Evolutionary conservation across 2,797 vertebrate species (phyloP), one percentile per base, ranked within the genome.

Genomic region (Urocyon cinereoargenteus): DNA sequence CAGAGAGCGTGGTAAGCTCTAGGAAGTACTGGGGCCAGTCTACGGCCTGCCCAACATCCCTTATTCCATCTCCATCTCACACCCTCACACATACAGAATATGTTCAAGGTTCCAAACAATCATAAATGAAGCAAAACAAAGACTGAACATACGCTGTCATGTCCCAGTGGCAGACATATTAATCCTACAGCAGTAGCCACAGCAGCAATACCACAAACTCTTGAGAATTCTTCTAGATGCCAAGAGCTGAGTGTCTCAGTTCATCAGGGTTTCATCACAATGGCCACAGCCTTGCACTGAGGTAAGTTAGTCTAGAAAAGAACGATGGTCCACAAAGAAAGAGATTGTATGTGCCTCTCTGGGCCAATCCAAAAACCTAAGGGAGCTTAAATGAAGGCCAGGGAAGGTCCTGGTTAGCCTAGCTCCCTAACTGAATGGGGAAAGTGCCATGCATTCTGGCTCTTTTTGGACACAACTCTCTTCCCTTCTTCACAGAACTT

Each of bases 81-180:
- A 26, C 5, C 45, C 24, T 90, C 81, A 2, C 40, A 49, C 28
- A 21, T 72, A 53, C 57, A 55, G 59, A 51, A 13, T 11, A 8
- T 11, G 21, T 36, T 55, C 68, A n/a, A 24, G 87, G 15, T 40
- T 12, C 55, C 28, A 18, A 21, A 36, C 55, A 8, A 19, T 31
- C 68, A 15, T 13, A 24, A 78, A 53, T 78, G 18, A 55, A n/a
- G 21, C 26, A 16, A 82, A 45, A 22, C 61, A 6, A 45, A 26
- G 75, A 12, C 2, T 9, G 11, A 40, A 70, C 59, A 8, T 15
- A n/a, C 12, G 3, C 0, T 5, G 36, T 70, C 5, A 6, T 0
- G 8, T 61, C 64, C 26, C 34, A 36, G 2, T 0, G 26, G 55
- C 62, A n/a, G 49, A 22, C 5, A 2, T 1, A 18, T 21, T 13